Conservation (phyloP, 2,888 invertebrate species). For the Anticlea derivata region DNA sequence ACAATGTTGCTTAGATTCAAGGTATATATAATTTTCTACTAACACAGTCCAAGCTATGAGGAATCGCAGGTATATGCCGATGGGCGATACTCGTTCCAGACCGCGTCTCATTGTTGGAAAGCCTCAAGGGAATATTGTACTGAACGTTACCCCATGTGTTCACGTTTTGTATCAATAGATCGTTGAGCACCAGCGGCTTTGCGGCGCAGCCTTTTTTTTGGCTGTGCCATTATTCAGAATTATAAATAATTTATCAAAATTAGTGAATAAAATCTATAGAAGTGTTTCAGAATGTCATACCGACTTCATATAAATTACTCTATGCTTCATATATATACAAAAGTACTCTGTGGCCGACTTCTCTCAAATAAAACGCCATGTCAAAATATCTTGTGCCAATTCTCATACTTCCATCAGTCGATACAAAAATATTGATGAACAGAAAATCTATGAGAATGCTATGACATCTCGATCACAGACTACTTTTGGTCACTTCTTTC, state of each 20-base stretch:
- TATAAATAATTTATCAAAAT: slow-evolving; percentile 32
- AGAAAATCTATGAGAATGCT: no score
- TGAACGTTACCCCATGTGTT: slow-evolving; percentile 79
- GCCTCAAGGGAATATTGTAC: slow-evolving; percentile 70
- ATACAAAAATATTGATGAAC: no score
- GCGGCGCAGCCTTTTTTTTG: slow-evolving; percentile 39
- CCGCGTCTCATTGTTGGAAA: slow-evolving; percentile 71
- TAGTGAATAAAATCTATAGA: slow-evolving; percentile 2
- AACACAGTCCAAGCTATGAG: slow-evolving; percentile 72
- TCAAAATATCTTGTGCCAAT: no score
- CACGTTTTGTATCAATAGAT: slow-evolving; percentile 67
- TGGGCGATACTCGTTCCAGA: slow-evolving; percentile 60
- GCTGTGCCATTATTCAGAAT: slow-evolving; percentile 47
- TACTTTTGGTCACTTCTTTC: no score
- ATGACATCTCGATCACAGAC: no score
- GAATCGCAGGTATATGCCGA: slow-evolving; percentile 69
- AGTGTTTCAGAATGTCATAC: slow-evolving; percentile 7
- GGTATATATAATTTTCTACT: slow-evolving; percentile 47
- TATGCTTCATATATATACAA: no score
- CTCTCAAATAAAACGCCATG: no score
- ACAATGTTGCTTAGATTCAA: no score
- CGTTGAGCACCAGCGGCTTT: slow-evolving; percentile 59
- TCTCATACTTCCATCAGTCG: no score
- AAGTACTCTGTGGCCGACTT: no score
- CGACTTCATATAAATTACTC: slow-evolving; percentile 8